Evolutionary conservation across 2,888 invertebrate genomes (phyloP).

Genomic region (Eupithecia dodoneata): DNA sequence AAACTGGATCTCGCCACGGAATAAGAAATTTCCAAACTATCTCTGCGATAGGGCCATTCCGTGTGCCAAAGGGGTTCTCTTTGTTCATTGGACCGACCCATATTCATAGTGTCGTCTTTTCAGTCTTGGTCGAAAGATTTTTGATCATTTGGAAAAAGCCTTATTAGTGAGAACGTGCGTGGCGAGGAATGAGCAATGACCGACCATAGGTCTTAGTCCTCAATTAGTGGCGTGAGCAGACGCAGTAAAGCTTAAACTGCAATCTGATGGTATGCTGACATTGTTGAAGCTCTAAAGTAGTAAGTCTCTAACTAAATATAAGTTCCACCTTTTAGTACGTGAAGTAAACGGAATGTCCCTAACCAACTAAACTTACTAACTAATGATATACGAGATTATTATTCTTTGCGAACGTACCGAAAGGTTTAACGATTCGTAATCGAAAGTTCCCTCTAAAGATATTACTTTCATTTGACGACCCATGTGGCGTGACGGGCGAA

Average conservation of each 20-base stretch:
- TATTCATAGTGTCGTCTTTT: no score
- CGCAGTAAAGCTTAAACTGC: background rate
- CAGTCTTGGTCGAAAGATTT: no score
- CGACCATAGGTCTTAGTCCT: no score
- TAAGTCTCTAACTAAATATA: background rate
- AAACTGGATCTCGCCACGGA: no score
- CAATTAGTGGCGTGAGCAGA: background rate
- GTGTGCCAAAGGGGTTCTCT: no score
- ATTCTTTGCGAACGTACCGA: background rate
- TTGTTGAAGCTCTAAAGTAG: background rate
- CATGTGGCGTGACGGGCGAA: no score
- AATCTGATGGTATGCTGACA: background rate
- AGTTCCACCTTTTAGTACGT: background rate
- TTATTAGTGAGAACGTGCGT: no score
- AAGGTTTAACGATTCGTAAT: slow-evolving; percentile 7
- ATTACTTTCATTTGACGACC: slow-evolving; percentile 27
- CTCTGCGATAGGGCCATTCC: no score
- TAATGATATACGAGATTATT: background rate
- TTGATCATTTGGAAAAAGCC: no score
- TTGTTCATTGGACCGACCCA: no score
- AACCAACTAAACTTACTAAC: background rate
- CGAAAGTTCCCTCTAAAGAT: slow-evolving; percentile 25
- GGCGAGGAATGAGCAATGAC: no score
- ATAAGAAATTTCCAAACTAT: no score
- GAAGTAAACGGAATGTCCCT: background rate